Base-by-base conservation (phyloP, 2,797 vertebrate genomes). In the Gymnothorax javanicus region DNA sequence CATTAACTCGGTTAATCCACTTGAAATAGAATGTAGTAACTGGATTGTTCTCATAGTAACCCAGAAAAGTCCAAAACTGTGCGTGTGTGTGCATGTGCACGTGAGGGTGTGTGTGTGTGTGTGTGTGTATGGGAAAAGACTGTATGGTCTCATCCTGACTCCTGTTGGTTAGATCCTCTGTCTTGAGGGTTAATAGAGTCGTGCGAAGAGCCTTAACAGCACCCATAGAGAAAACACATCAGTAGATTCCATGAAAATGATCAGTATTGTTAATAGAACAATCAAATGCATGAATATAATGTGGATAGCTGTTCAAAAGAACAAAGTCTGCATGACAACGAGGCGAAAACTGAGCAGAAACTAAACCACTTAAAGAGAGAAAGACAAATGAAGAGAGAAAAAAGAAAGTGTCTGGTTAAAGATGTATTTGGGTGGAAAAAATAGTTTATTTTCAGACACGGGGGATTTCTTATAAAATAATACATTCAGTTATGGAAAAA, bases 271-370 rank as follows among this genome's bases (percentile, higher is more conserved):
- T 86, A 81, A 84, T 87, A 87, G 90, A 89, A 89, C 84, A 87
- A 88, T 88, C 86, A 84, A 56, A 87, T 87, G 87, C 85, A 82
- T 86, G 89, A 88, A 90, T 88, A 84, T 88, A 87, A 88, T 64
- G 33, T 84, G 81, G 86, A 84, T 58, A 69, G 86, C 90, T 88
- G 86, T 90, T 89, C 87, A 86, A 85, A 87, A 88, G 84, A 88
- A 84, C 79, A 86, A 90, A 90, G 89, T 89, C 84, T 89, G 89
- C 84, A 54, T 88, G 84, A 90, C 82, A 52, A 27, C 64, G 84
- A 88, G 85, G 56, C 50, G 56, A 85, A 50, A 56, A 81, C 50
- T 62, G 50, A 33, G 85, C 25, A 83, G 85, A 85, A 87, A 84
- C 75, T 81, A 85, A 84, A 85, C 85, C 88, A 86, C 87, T 83